phyloP scores from a whole-genome alignment of 2,113 vertebrate genomes.

The Gavia stellata region DNA sequence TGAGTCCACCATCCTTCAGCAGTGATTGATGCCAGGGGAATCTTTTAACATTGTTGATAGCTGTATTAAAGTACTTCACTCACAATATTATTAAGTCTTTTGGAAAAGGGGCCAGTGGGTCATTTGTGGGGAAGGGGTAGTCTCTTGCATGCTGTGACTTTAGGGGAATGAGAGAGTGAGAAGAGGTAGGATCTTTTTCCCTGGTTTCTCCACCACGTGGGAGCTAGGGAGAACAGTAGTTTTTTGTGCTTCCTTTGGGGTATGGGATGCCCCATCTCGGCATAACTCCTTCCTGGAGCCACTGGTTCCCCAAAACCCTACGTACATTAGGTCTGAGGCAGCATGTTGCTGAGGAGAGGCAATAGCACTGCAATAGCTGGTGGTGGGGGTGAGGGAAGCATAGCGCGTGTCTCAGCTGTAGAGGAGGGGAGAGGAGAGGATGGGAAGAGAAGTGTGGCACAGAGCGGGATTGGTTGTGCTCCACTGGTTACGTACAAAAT shows the following conservation, averaged over 20 bases:
- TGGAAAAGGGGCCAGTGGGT: not conserved
- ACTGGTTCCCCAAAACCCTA: not conserved
- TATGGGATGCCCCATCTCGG: not conserved
- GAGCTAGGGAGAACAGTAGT: not conserved
- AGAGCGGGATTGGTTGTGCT: not conserved
- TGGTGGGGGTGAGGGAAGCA: not conserved
- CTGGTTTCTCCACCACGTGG: not conserved
- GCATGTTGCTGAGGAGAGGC: not conserved
- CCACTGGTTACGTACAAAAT: not conserved
- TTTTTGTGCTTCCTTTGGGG: not conserved
- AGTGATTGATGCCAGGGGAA: not conserved
- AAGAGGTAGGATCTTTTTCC: not conserved
- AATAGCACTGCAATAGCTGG: not conserved
- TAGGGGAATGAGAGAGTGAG: not conserved
- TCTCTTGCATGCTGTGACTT: not conserved
- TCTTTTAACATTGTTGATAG: not conserved
- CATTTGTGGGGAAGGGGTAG: not conserved
- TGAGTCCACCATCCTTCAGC: not conserved
- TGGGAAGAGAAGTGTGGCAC: not conserved
- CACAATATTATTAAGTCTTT: not conserved
- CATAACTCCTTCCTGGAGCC: not conserved
- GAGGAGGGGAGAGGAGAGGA: not conserved
- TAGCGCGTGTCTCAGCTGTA: not conserved
- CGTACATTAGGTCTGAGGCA: rapidly evolving
- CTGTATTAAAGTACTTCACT: not conserved